Evolutionary conservation across 1,140 invertebrate species (phyloP), one percentile per base, ranked within the genome.

Genomic region (Drosophila ananassae): DNA sequence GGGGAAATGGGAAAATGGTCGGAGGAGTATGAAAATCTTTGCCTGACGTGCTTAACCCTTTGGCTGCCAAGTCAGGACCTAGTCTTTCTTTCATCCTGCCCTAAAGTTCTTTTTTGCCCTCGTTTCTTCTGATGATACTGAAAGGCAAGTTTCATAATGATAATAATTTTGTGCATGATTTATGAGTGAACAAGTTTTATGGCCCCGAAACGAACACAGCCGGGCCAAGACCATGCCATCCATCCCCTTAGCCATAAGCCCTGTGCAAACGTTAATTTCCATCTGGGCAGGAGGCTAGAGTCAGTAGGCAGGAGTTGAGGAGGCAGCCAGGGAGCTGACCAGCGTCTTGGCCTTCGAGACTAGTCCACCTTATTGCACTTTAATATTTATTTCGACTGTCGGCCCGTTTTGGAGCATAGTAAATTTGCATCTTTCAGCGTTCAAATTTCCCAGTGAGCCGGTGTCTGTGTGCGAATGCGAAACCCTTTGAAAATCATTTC

Each of bases 141-240:
- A 79, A 89, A 77, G 83, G 79, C 84, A 83, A 89, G 84, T 89
- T 89, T 83, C 79, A 89, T 89, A 89, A 89, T 89, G 83, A 89
- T 89, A 89, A 89, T 89, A 89, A 89, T 89, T 89, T 89, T 89
- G 76, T 89, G 76, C 76, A 89, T 89, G 83, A 89, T 89, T 89
- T 89, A 89, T 89, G 83, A 89, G 83, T 77, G 83, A 68, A 72
- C 79, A 89, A 89, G 84, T 89, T 89, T 89, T 79, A 89, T 89
- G 77, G 83, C 64, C 82, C 47, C 62, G 47, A 63, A 73, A 51
- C 56, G 77, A 76, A 39, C 34, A 61, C 44, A 22, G 28, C 39
- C 76, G 52, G 46, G 46, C 44, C 55, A 10, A 0, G 53, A 39
- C 50, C 50, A 30, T 30, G 21, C 52, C 52, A 24, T 25, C 51